These are phyloP conservation scores for Dascillus cervinus DNA, from an alignment of 2,888 invertebrate species.

Conservation along the genomic window DNA sequence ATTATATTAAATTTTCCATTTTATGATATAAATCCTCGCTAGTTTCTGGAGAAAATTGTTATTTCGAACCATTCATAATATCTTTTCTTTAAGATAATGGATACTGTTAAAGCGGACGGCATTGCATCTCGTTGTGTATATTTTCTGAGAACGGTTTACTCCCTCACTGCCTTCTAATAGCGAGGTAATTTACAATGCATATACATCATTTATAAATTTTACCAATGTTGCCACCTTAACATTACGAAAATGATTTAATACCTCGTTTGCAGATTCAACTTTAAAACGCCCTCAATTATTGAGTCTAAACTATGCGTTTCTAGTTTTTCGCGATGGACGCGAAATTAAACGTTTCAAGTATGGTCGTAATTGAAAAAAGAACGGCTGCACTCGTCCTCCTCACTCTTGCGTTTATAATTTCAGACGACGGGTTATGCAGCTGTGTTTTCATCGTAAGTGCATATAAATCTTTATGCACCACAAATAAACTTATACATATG, in stretches of 20 bases:
- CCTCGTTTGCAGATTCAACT: slow-evolving; percentile 27
- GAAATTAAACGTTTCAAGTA: too few species aligned
- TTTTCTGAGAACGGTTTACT: slow-evolving; percentile 20
- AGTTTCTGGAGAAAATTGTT: slow-evolving; percentile 32
- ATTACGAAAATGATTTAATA: slow-evolving; percentile 26
- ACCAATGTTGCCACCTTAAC: slow-evolving; percentile 30
- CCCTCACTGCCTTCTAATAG: slow-evolving; percentile 17
- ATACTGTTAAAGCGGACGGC: slow-evolving; percentile 28
- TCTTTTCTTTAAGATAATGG: slow-evolving; percentile 28
- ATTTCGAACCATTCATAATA: slow-evolving; percentile 27
- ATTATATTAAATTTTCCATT: slow-evolving; percentile 41
- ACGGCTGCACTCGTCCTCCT: too few species aligned
- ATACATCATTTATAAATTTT: slow-evolving; percentile 34
- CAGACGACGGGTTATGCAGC: too few species aligned
- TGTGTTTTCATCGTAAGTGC: slow-evolving; percentile 17
- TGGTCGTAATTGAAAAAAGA: too few species aligned
- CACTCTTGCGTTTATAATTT: too few species aligned
- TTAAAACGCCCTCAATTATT: slow-evolving; percentile 29
- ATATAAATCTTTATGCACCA: slow-evolving; percentile 26
- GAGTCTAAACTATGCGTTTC: slow-evolving; percentile 21
- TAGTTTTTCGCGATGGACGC: too few species aligned
- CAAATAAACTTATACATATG: slow-evolving; percentile 29
- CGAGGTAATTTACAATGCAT: slow-evolving; percentile 32
- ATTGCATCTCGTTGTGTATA: slow-evolving; percentile 29
- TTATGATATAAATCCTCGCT: slow-evolving; percentile 19